Percentiles rank a stretch among this genome's conserved stretches.
Evolutionary conservation across 2,797 vertebrate genomes (phyloP).

Genomic region (Pseudotriccus pelzelni): DNA sequence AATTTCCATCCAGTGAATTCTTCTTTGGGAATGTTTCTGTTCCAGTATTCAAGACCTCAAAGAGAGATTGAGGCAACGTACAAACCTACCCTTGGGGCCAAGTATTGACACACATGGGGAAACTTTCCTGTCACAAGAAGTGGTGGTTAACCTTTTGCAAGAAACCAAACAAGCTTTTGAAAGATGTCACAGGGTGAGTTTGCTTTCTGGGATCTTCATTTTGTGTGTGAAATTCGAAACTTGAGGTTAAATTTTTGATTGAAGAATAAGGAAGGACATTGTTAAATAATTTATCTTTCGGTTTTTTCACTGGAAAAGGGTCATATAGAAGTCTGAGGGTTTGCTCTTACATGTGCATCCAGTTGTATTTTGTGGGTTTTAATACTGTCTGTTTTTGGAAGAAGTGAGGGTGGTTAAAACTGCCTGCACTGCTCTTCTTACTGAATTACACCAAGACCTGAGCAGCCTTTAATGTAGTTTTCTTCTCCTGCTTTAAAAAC

Average conservation of each 20-base stretch:
- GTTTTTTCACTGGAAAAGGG: not conserved
- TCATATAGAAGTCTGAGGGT: not conserved
- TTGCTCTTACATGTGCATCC: not conserved
- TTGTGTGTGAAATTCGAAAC: not conserved
- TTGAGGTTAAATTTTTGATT: not conserved
- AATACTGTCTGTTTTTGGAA: not conserved
- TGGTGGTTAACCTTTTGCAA: constrained; percentile 96
- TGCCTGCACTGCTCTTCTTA: not conserved
- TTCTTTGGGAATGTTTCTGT: not conserved
- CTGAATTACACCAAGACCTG: not conserved
- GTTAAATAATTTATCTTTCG: not conserved
- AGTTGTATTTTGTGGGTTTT: not conserved
- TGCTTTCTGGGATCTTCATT: not conserved
- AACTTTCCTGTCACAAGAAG: constrained; percentile 96
- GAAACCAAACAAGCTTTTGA: constrained; percentile 98
- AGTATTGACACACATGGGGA: constrained; percentile 98
- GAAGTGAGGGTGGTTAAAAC: not conserved
- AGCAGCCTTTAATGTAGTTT: not conserved
- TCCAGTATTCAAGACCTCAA: constrained; percentile 96
- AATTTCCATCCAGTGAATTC: not conserved
- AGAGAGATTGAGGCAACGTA: constrained; percentile 93
- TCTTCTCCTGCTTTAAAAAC: not conserved
- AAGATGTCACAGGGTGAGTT: constrained; percentile 92
- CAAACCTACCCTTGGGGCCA: constrained; percentile 91
- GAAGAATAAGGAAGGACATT: not conserved